Conservation (phyloP, 2,888 invertebrate genomes). For the Microctonus aethiopoides region DNA sequence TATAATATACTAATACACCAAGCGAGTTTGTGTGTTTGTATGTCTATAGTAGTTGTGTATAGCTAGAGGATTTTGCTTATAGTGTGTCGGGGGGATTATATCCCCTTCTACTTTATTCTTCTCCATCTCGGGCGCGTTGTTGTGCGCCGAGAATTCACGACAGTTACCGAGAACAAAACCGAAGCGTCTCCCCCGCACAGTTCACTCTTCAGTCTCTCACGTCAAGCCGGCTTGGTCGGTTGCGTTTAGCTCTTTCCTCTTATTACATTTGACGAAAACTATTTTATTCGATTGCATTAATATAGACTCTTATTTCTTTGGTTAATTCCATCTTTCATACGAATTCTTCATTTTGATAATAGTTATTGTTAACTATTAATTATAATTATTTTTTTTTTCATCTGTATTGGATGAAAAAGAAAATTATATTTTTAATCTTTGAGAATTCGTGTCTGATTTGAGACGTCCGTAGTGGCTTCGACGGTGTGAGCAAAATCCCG, state of each 20-base stretch:
- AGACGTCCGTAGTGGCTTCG: neutral
- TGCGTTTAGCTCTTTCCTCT: constrained; percentile 18
- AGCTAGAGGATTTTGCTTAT: constrained; percentile 1
- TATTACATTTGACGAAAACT: neutral
- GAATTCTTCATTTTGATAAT: too few species aligned
- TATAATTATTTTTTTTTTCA: constrained; percentile 5
- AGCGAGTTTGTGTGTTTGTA: too few species aligned
- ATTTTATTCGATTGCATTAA: neutral
- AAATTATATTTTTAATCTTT: too few species aligned
- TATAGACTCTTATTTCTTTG: too few species aligned
- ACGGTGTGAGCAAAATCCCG: constrained; percentile 2
- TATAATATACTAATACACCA: neutral
- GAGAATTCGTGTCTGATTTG: too few species aligned
- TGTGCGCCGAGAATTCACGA: constrained; percentile 35
- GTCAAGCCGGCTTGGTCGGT: constrained; percentile 42
- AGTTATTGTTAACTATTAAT: too few species aligned
- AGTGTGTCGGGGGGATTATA: constrained; percentile 21
- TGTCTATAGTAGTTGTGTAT: neutral
- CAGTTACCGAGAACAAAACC: constrained; percentile 24
- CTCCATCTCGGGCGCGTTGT: constrained; percentile 29
- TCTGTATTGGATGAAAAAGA: too few species aligned
- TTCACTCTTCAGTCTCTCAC: constrained; percentile 39
- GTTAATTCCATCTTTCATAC: too few species aligned
- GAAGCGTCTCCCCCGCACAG: constrained; percentile 24
- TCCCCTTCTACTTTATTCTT: constrained; percentile 25